phyloP scores from a whole-genome alignment of 2,113 vertebrate genomes.

The Saccopteryx leptura region DNA sequence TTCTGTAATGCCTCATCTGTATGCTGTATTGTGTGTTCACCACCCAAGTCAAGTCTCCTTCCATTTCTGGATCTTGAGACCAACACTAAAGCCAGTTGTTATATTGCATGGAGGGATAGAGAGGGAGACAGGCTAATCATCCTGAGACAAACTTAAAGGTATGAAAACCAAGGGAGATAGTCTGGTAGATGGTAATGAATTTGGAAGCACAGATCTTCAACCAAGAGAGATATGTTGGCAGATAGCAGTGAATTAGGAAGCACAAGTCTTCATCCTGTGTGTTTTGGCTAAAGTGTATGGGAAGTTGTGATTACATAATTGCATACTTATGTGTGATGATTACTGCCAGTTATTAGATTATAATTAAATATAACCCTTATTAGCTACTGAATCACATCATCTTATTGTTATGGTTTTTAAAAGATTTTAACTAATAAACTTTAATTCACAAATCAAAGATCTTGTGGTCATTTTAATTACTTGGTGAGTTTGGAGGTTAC shows the following conservation, averaged over 20 bases:
- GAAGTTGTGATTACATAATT: neutral
- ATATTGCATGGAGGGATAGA: neutral
- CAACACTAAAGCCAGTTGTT: neutral
- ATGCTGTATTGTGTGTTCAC: neutral
- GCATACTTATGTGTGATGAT: constrained; percentile 23
- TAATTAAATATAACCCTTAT: neutral
- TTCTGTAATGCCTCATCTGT: neutral
- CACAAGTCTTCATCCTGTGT: neutral
- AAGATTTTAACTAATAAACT: constrained; percentile 68
- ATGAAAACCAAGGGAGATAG: constrained; percentile 10
- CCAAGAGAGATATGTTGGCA: neutral
- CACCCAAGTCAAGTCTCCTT: neutral
- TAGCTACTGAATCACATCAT: neutral
- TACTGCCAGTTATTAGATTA: neutral
- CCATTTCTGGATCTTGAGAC: neutral
- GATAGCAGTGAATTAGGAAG: neutral
- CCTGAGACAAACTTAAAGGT: constrained; percentile 19
- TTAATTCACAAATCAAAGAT: constrained; percentile 55
- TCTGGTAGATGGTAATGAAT: neutral
- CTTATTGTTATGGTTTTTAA: constrained; percentile 53
- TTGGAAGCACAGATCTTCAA: neutral
- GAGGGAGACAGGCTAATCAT: neutral
- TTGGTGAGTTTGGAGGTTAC: constrained; percentile 44
- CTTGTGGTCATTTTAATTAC: constrained; percentile 58
- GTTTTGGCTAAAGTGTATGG: neutral